A percentile compares a stretch with the other conserved stretches of the same genome.
phyloP scores from a whole-genome alignment of 2,797 vertebrate species.

The Artibeus lituratus region DNA sequence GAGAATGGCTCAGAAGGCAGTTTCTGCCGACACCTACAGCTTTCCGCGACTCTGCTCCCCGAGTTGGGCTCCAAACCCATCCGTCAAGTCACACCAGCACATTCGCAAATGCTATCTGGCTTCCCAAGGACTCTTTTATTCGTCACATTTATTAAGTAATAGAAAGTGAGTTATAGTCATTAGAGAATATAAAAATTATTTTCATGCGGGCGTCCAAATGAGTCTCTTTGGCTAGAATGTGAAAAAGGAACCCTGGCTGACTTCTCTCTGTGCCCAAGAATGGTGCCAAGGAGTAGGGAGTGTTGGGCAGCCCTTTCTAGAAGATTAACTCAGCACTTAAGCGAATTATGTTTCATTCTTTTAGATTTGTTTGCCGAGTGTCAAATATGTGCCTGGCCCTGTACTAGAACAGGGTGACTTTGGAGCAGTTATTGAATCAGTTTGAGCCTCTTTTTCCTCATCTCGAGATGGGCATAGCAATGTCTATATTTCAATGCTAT shows the following conservation, averaged over 20 bases:
- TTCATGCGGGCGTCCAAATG: slow-evolving; percentile 52
- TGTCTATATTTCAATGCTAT: not conserved
- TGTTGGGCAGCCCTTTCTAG: slow-evolving; percentile 39
- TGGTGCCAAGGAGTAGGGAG: slow-evolving; percentile 8
- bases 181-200: slow-evolving; percentile 67
- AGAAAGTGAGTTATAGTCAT: slow-evolving; percentile 70
- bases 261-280: not conserved
- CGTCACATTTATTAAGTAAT: slow-evolving; percentile 65
- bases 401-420: not conserved
- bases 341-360: slow-evolving; percentile 55
- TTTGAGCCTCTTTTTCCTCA: not conserved
- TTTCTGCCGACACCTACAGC: slow-evolving; percentile 42
- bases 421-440: not conserved
- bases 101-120: slow-evolving; percentile 58
- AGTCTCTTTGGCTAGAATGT: slow-evolving; percentile 20
- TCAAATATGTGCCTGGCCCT: not conserved
- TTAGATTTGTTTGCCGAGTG: not conserved
- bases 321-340: slow-evolving; percentile 67
- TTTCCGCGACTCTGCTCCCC: not conserved
- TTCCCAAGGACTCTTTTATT: slow-evolving; percentile 40
- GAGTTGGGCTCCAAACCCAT: slow-evolving; percentile 25
- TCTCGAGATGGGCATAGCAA: not conserved
- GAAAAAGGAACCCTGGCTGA: slow-evolving; percentile 56
- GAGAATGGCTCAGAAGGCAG: not conserved
- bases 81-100: slow-evolving; percentile 37